These are phyloP conservation scores for Siniperca knerii DNA, from an alignment of 2,113 vertebrate species.

Conservation along the genomic window DNA sequence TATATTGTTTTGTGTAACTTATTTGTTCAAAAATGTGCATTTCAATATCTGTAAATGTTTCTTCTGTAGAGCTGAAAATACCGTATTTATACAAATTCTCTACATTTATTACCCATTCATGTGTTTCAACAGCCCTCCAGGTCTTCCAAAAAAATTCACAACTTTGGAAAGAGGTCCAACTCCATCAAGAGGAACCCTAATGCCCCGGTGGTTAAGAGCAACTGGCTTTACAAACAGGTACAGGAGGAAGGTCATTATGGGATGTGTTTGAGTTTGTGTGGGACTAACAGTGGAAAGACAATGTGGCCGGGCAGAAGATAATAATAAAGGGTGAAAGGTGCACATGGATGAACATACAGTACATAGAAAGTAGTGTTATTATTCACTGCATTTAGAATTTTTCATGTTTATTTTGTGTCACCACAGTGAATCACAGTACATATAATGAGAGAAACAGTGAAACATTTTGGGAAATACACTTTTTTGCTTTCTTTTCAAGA, in stretches of 20 bases:
- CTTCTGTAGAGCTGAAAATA: not conserved
- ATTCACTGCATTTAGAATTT: not conserved
- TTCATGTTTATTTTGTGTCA: not conserved
- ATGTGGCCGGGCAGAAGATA: not conserved
- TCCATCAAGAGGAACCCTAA: slow-evolving; percentile 97
- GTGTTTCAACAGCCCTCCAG: slow-evolving; percentile 88
- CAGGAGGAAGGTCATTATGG: not conserved
- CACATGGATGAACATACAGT: not conserved
- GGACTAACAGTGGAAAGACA: not conserved
- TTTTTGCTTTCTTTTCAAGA: not conserved
- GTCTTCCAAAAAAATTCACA: slow-evolving; percentile 96
- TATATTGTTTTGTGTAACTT: not conserved
- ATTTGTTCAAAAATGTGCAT: not conserved
- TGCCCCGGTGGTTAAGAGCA: slow-evolving; percentile 90
- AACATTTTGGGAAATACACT: not conserved
- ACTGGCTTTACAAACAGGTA: slow-evolving; percentile 99
- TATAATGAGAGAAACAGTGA: not conserved
- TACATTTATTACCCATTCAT: not conserved
- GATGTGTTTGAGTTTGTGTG: not conserved
- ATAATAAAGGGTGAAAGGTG: not conserved
- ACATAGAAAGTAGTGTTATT: not conserved
- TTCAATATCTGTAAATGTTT: not conserved
- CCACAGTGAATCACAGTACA: not conserved
- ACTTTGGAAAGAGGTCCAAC: slow-evolving; percentile 98
- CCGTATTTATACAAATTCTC: too few species aligned